Evolutionary conservation across 2,797 vertebrate genomes (phyloP).

Genomic region (Sebastes hubbsi): DNA sequence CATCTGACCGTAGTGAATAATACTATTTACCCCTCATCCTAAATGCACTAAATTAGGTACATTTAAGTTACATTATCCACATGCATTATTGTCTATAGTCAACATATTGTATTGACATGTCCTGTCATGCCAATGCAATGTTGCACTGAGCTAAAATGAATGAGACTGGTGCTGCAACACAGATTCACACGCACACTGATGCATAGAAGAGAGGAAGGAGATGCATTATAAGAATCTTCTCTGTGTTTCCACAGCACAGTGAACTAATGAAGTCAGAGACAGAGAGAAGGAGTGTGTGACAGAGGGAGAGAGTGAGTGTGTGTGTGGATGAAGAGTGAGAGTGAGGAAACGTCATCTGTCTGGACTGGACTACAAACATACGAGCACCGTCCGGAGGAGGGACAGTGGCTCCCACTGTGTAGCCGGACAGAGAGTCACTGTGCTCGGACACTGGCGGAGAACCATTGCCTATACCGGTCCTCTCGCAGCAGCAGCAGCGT

Average conservation of each 20-base stretch:
- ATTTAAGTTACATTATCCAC: neutral
- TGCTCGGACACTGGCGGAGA: slow-evolving; percentile 52
- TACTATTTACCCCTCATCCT: neutral
- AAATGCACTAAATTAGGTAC: neutral
- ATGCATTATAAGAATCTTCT: neutral
- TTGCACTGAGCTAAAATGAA: neutral
- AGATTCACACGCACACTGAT: neutral
- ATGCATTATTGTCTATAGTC: neutral
- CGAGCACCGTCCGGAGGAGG: slow-evolving; percentile 42
- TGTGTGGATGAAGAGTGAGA: slow-evolving; percentile 18
- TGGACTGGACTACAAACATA: slow-evolving; percentile 41
- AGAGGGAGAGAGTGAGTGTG: neutral
- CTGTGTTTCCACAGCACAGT: neutral
- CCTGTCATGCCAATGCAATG: neutral
- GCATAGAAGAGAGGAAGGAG: neutral
- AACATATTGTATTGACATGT: neutral
- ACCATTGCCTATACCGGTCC: neutral
- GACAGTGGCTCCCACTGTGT: slow-evolving; percentile 50
- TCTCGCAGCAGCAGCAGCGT: slow-evolving; percentile 2
- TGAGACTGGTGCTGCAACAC: neutral
- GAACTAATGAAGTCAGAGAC: slow-evolving; percentile 1
- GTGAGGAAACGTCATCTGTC: slow-evolving; percentile 63
- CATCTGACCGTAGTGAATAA: neutral
- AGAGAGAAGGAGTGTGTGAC: neutral
- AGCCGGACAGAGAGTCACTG: slow-evolving; percentile 60